Evolutionary conservation across 2,888 invertebrate genomes (phyloP).

Genomic region (Nymphalis urticae): DNA sequence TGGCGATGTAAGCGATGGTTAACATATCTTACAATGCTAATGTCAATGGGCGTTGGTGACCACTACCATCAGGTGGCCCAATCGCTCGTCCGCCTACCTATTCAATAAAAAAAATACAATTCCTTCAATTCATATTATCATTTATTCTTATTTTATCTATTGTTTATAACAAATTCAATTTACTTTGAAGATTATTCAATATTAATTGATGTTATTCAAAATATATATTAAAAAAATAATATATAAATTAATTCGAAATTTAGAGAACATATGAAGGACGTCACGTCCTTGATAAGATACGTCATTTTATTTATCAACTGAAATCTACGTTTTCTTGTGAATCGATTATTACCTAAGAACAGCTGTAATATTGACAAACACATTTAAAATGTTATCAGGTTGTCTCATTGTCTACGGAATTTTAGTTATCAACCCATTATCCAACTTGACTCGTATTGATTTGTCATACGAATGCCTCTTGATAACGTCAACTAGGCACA

Average conservation of each 20-base stretch:
- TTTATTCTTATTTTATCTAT: not conserved
- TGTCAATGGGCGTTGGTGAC: too few relatives aligned
- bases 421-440: conserved; percentile 34
- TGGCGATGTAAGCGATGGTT: too few relatives aligned
- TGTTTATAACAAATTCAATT: too few relatives aligned
- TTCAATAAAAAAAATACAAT: not conserved
- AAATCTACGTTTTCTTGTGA: not conserved
- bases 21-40: too few relatives aligned
- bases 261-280: too few relatives aligned
- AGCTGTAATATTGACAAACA: conserved; percentile 16
- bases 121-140: conserved; percentile 13
- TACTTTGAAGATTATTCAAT: too few relatives aligned
- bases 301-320: too few relatives aligned
- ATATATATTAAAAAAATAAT: too few relatives aligned
- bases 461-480: conserved; percentile 32
- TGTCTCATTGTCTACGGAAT: conserved; percentile 41
- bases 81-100: too few relatives aligned
- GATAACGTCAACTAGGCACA: conserved; percentile 27
- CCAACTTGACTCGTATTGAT: conserved; percentile 33
- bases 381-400: conserved; percentile 33
- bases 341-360: conserved; percentile 19
- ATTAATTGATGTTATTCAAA: too few relatives aligned
- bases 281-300: not conserved
- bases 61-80: too few relatives aligned
- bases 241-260: too few relatives aligned